These are phyloP conservation scores for Caenorhabditis auriculariae DNA, from an alignment of 2,888 invertebrate genomes.

Conservation along the genomic window DNA sequence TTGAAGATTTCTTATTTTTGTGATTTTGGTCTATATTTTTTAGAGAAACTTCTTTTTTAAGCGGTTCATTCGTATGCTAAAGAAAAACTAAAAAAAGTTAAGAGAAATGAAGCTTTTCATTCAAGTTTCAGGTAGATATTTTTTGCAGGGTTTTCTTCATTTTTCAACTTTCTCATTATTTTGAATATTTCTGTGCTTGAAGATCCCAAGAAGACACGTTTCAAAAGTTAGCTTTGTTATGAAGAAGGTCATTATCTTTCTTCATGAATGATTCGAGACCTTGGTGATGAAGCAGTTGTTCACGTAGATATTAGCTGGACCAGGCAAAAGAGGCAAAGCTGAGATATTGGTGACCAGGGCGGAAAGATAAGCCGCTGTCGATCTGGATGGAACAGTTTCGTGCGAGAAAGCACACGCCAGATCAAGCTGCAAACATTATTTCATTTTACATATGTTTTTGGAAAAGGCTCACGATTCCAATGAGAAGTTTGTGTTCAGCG, in stretches of 20 bases:
- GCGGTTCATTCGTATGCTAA: too few relatives aligned
- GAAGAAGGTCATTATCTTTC: too few relatives aligned
- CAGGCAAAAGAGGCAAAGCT: conserved; percentile 64
- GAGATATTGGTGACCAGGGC: conserved; percentile 65
- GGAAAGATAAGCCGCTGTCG: conserved; percentile 64
- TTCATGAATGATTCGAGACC: too few relatives aligned
- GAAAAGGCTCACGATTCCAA: conserved; percentile 29
- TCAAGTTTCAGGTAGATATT: too few relatives aligned
- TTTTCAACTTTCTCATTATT: too few relatives aligned
- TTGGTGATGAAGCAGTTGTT: conserved; percentile 67
- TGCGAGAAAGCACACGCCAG: conserved; percentile 64
- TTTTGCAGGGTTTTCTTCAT: too few relatives aligned
- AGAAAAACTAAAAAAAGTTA: too few relatives aligned
- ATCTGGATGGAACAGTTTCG: conserved; percentile 64
- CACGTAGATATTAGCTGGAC: conserved; percentile 65
- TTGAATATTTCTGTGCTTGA: too few relatives aligned
- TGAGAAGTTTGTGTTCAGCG: conserved; percentile 61
- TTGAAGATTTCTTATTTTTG: background rate
- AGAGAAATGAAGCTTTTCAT: too few relatives aligned
- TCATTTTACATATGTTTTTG: background rate
- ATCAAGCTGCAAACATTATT: conserved; percentile 64
- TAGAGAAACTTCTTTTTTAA: too few relatives aligned
- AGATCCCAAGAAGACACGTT: too few relatives aligned
- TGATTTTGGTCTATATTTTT: background rate
- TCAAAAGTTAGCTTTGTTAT: too few relatives aligned